Conservation (phyloP, 2,888 invertebrate species). For the Nasonia oneida region DNA sequence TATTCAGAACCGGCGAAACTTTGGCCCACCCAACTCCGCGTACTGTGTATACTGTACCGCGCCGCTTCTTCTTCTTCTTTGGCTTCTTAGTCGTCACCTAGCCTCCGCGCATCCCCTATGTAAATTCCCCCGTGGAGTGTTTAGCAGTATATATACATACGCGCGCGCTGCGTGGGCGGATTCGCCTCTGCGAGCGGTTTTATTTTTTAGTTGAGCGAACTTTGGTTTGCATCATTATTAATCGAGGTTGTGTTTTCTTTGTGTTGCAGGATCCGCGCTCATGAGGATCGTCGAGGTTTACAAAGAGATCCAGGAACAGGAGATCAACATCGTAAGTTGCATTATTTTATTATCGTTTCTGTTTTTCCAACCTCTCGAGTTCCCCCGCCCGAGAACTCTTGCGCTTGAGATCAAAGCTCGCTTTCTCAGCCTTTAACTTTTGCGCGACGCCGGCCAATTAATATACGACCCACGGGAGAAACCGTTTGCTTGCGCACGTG, state of each 20-base stretch:
- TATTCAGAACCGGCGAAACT: constrained; percentile 75
- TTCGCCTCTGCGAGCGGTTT: not conserved
- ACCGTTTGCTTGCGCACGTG: not conserved
- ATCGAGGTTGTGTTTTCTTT: constrained; percentile 37
- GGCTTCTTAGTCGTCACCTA: constrained; percentile 37
- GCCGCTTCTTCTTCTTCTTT: constrained; percentile 19
- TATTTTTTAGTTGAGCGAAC: constrained; percentile 7
- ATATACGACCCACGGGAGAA: not conserved
- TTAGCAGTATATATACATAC: constrained; percentile 27
- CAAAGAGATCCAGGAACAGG: constrained; percentile 96
- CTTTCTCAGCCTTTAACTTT: not conserved
- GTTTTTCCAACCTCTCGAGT: not conserved
- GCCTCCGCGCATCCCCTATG: constrained; percentile 38
- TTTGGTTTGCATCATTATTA: not conserved
- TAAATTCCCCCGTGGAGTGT: constrained; percentile 49
- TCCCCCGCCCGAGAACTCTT: not conserved
- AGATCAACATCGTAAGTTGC: constrained; percentile 95
- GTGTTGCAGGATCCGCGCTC: constrained; percentile 89
- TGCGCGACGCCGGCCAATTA: not conserved
- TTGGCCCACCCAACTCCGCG: constrained; percentile 56
- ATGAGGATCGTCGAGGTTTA: constrained; percentile 96
- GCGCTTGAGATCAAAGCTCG: not conserved
- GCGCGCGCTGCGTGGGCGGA: not conserved
- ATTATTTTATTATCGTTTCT: not conserved
- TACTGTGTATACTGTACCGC: not conserved